Percentiles rank a stretch among this genome's conserved stretches.
Conservation (phyloP, 2,797 vertebrate species). For the Sebastiscus tertius region DNA sequence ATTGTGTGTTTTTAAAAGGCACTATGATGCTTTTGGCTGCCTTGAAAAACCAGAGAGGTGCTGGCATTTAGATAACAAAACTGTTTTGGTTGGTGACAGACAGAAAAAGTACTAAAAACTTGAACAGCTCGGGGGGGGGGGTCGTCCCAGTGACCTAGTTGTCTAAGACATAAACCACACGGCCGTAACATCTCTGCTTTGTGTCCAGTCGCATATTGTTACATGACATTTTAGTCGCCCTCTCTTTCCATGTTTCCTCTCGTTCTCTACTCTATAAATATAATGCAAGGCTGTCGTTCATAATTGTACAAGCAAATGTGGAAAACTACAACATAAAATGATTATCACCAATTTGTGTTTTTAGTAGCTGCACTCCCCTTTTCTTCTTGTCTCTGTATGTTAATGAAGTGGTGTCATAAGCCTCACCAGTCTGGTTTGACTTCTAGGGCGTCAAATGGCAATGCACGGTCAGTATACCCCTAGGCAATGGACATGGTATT, state of each 20-base stretch:
- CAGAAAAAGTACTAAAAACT: conserved; percentile 1
- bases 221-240: not conserved
- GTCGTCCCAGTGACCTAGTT: conserved; percentile 27
- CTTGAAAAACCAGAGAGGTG: not conserved
- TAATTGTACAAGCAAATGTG: not conserved
- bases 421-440: not conserved
- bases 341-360: too few species aligned
- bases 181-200: not conserved
- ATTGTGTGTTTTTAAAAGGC: conserved; percentile 25
- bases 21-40: conserved; percentile 21
- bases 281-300: not conserved
- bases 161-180: conserved; percentile 5
- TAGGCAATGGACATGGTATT: too few species aligned
- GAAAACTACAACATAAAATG: not conserved
- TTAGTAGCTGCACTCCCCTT: too few species aligned
- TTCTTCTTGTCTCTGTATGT: not conserved
- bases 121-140: not conserved
- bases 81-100: conserved; percentile 13
- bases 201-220: not conserved
- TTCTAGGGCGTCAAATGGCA: too few species aligned
- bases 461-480: too few species aligned
- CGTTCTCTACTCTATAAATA: not conserved
- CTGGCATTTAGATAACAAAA: conserved; percentile 38
- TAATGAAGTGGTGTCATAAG: not conserved
- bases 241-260: not conserved